These are phyloP conservation scores for Gambelia wislizenii DNA, from an alignment of 2,797 vertebrate species.

Conservation along the genomic window DNA sequence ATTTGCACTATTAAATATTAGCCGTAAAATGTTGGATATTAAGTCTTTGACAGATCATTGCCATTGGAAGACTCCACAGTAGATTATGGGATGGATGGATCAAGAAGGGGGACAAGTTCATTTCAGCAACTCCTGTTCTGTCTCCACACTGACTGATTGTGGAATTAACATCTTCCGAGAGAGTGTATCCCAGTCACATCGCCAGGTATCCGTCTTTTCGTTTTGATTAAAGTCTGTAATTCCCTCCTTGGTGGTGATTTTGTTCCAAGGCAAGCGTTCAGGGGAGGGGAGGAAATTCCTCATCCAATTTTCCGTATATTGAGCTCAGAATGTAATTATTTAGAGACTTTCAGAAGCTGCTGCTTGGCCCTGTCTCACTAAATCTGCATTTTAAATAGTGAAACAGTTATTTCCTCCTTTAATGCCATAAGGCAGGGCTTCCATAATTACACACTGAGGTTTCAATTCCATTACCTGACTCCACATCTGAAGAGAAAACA, in stretches of 20 bases:
- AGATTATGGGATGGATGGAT: neutral
- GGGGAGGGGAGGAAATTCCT: neutral
- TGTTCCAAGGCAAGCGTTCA: neutral
- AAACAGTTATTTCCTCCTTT: constrained; percentile 42
- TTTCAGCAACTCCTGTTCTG: neutral
- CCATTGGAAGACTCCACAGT: neutral
- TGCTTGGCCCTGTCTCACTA: constrained; percentile 20
- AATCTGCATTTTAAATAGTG: constrained; percentile 34
- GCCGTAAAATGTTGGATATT: neutral
- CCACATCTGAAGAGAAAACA: neutral
- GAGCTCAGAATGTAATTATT: constrained; percentile 42
- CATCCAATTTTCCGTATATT: neutral
- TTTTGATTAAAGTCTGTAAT: neutral
- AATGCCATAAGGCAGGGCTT: constrained; percentile 37
- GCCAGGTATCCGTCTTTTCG: neutral
- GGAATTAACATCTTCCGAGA: neutral
- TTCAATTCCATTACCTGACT: constrained; percentile 37
- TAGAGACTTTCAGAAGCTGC: constrained; percentile 20
- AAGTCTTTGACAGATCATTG: neutral
- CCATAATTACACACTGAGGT: constrained; percentile 37
- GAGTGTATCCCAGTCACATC: neutral
- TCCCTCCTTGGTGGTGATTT: neutral
- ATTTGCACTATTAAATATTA: neutral
- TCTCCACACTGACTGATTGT: neutral
- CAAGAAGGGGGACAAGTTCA: neutral